Base-by-base conservation (phyloP, 1,140 invertebrate species). In the Copidosoma floridanum region DNA sequence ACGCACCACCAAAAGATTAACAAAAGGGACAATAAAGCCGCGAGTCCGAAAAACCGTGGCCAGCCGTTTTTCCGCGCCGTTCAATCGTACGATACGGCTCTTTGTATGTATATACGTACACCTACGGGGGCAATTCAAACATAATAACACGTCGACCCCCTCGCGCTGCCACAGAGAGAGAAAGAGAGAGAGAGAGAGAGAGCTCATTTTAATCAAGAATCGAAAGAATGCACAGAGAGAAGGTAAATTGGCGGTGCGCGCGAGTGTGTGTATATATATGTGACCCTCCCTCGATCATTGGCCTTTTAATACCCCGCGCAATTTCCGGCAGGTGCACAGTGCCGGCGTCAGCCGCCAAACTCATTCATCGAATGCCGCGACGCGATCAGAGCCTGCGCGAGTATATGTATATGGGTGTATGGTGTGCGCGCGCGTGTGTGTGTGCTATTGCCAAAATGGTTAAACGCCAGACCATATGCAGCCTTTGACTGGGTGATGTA, bases 221-320 rank as follows among this genome's bases (percentile, higher is more conserved):
- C 41, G 50, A 35, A 40, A 38, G 23, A 6, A 18, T 16, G 21
- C 38, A 11, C 29, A 40, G 50, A 53, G 35, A 26, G 40, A 52
- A n/a, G n/a, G n/a, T n/a, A n/a, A n/a, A n/a, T n/a, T n/a, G n/a
- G n/a, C n/a, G n/a, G n/a, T n/a, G n/a, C 52, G 57, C 40, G 40
- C 16, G 6, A 1, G n/a, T 27, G 32, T 44, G 27, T 18, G 6
- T 4, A 41, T 27, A 43, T 44, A 23, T 7, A 20, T 24, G 26
- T 16, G 41, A 20, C 32, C 20, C n/a, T 16, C 16, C 3, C 29
- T n/a, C 57, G 52, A 61, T 61, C 51, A 55, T 29, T 48, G 43
- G 37, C 44, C 51, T 61, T 61, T 61, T 61, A 61, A 61, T 61
- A 61, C 50, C 44, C 51, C 52, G 44, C 43, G 52, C 27, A 61